These are phyloP conservation scores for Galbula dea DNA, from an alignment of 2,113 vertebrate species.

Conservation along the genomic window DNA sequence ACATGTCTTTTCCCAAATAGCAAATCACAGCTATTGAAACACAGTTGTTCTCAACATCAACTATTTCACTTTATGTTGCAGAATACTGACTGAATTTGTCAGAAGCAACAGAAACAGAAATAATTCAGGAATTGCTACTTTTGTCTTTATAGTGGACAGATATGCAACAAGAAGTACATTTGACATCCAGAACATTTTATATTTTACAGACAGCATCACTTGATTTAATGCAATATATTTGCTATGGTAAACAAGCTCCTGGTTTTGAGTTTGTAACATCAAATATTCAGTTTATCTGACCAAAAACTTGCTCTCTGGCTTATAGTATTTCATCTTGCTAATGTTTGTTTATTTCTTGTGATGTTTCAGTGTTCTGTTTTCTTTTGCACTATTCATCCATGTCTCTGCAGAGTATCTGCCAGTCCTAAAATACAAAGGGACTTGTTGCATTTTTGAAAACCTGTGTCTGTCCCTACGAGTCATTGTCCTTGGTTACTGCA, in stretches of 20 bases:
- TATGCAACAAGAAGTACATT: not conserved
- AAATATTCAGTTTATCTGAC: not conserved
- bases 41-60: not conserved
- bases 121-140: not conserved
- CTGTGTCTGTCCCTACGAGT: not conserved
- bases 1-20: not conserved
- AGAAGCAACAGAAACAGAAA: not conserved
- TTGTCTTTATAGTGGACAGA: not conserved
- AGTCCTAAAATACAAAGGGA: not conserved
- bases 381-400: not conserved
- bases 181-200: not conserved
- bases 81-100: not conserved
- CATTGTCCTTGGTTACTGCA: not conserved
- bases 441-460: not conserved
- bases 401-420: not conserved
- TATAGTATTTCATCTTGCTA: not conserved
- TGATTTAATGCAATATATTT: not conserved
- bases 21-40: not conserved
- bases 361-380: not conserved
- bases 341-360: not conserved
- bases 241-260: not conserved
- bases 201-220: not conserved
- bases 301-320: not conserved
- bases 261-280: not conserved
- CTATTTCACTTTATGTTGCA: not conserved